phyloP scores from a whole-genome alignment of 1,140 invertebrate species.

The Drosophila quadrilineata region DNA sequence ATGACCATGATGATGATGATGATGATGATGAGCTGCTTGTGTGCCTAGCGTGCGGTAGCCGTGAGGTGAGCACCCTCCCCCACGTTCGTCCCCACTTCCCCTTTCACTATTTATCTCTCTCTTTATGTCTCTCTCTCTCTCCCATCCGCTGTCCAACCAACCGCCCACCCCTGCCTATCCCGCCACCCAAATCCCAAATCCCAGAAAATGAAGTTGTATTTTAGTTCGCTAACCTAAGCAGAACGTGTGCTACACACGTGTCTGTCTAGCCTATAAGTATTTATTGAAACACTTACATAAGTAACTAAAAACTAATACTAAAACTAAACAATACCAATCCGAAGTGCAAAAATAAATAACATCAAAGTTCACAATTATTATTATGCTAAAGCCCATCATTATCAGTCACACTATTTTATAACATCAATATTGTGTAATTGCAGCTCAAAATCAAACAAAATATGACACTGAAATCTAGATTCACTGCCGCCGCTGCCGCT shows the following conservation, averaged over 20 bases:
- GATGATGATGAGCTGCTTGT: conserved; percentile 40
- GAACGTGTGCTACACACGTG: conserved; percentile 67
- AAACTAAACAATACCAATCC: conserved; percentile 47
- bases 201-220: conserved; percentile 56
- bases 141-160: no score
- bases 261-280: conserved; percentile 65
- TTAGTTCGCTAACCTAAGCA: conserved; percentile 74
- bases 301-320: no score
- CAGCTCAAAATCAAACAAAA: conserved; percentile 11
- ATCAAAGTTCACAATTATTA: conserved; percentile 49
- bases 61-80: conserved; percentile 8
- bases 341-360: conserved; percentile 43
- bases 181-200: conserved; percentile 1
- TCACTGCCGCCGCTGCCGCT: no score
- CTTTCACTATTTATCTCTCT: no score
- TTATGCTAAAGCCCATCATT: conserved; percentile 31
- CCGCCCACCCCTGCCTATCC: conserved; percentile 19
- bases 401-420: conserved; percentile 28
- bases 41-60: conserved; percentile 30
- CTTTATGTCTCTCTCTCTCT: conserved; percentile 14
- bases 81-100: no score
- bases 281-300: conserved; percentile 63
- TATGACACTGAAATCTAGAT: conserved; percentile 31
- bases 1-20: no score
- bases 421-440: conserved; percentile 32